Conservation (phyloP, 2,888 invertebrate genomes). For the Nemoura dubitans region DNA sequence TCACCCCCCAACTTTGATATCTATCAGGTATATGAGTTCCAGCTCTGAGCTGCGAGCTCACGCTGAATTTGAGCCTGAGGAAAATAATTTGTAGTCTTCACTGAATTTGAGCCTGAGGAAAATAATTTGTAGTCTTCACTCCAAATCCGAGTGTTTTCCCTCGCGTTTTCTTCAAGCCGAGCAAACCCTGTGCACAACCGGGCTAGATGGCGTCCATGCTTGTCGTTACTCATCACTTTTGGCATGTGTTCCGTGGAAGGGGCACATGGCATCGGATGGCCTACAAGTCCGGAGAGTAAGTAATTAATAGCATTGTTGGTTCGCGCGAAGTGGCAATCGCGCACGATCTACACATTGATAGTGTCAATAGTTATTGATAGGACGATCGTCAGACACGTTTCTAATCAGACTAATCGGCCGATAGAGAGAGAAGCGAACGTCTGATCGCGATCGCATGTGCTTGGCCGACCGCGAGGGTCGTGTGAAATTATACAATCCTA, state of each 20-base stretch:
- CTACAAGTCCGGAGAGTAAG: background rate
- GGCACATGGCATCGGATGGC: background rate
- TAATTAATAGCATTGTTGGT: background rate
- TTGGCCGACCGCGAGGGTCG: background rate
- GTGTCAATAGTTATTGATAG: conserved; percentile 12
- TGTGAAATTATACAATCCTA: background rate
- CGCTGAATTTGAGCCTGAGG: no score
- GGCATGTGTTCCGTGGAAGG: background rate
- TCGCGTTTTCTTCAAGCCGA: no score
- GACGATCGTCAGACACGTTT: background rate
- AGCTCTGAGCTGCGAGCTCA: no score
- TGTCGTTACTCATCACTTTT: background rate
- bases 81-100: no score
- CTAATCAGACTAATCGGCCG: background rate
- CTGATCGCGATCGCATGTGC: background rate
- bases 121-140: no score
- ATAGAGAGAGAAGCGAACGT: background rate
- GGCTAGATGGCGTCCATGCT: background rate
- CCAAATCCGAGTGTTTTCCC: no score
- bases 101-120: no score
- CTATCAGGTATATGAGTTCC: no score
- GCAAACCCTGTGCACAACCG: no score
- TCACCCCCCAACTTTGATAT: no score
- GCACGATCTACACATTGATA: background rate
- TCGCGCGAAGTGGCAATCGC: background rate